Percentiles rank a stretch among this genome's conserved stretches.
These are phyloP conservation scores for Antechinus flavipes DNA, from an alignment of 2,113 vertebrate species.

Conservation along the genomic window DNA sequence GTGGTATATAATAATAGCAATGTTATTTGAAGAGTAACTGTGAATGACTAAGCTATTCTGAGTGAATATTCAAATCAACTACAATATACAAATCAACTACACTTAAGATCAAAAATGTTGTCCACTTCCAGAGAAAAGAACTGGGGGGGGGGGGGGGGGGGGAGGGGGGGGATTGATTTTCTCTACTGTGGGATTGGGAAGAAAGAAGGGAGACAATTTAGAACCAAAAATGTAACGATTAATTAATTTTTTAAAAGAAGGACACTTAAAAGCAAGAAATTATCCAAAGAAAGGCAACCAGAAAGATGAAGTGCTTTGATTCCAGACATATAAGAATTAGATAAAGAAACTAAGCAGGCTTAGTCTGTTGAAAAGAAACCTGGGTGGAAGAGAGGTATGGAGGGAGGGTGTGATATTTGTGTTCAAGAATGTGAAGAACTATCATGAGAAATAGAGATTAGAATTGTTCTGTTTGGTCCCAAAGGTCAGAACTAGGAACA, in stretches of 20 bases:
- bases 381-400: not conserved
- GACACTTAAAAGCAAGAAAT: not conserved
- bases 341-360: not conserved
- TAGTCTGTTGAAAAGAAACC: not conserved
- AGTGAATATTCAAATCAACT: not conserved
- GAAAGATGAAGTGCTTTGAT: not conserved
- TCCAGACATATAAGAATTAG: not conserved
- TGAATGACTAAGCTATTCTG: not conserved
- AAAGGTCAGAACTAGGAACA: not conserved
- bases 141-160: no score
- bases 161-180: not conserved
- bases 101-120: not conserved
- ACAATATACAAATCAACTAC: not conserved
- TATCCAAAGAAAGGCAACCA: not conserved
- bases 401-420: not conserved
- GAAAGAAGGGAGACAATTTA: not conserved
- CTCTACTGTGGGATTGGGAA: not conserved
- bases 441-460: not conserved
- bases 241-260: not conserved
- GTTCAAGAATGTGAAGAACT: not conserved
- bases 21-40: not conserved
- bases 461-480: not conserved
- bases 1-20: not conserved
- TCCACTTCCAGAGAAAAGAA: not conserved
- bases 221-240: not conserved